phyloP scores from a whole-genome alignment of 1,140 invertebrate genomes.

The Pantala flavescens region DNA sequence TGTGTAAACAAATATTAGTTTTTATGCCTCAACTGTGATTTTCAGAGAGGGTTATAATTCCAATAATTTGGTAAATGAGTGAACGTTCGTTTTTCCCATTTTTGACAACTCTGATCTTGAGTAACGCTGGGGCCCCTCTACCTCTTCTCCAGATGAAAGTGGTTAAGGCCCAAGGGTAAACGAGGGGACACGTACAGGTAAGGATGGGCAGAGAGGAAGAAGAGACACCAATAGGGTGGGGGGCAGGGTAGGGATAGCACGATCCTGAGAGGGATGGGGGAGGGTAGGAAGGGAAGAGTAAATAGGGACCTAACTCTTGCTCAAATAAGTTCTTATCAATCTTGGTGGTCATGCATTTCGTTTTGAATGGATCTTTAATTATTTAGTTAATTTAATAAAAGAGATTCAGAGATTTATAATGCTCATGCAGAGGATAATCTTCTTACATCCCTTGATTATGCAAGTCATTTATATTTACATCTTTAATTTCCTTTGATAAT shows the following conservation, averaged over 20 bases:
- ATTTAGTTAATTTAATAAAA: too few relatives aligned
- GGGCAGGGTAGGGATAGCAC: neutral
- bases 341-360: too few relatives aligned
- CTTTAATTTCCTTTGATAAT: too few relatives aligned
- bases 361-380: too few relatives aligned
- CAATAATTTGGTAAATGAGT: neutral
- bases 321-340: too few relatives aligned
- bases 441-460: too few relatives aligned
- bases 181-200: slow-evolving; percentile 2
- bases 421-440: too few relatives aligned
- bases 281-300: slow-evolving; percentile 9
- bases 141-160: slow-evolving; percentile 8
- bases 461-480: too few relatives aligned
- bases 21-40: neutral
- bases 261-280: neutral
- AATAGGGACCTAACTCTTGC: too few relatives aligned
- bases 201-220: slow-evolving; percentile 3
- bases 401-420: too few relatives aligned
- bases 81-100: slow-evolving; percentile 1
- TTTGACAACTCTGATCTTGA: neutral
- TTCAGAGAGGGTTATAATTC: neutral
- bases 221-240: neutral
- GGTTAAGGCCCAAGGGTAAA: slow-evolving; percentile 1
- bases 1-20: too few relatives aligned
- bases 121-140: slow-evolving; percentile 5